These are phyloP conservation scores for Plebejus argus DNA, from an alignment of 2,888 invertebrate species.

Conservation along the genomic window DNA sequence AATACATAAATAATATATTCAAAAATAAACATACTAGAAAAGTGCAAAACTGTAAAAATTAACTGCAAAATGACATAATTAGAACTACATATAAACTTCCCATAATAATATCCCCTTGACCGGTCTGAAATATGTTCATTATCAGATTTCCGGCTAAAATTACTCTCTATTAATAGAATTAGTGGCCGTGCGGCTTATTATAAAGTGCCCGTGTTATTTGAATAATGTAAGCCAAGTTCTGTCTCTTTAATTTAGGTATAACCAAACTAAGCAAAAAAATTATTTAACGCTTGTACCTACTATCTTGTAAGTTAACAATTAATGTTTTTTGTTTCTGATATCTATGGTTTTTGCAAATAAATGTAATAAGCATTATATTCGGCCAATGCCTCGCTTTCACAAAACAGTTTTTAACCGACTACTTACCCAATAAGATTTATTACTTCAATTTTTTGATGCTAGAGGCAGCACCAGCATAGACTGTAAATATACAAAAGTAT, in stretches of 20 bases:
- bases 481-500: too few species aligned
- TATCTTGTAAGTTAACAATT: too few species aligned
- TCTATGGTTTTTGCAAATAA: too few species aligned
- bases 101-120: background rate
- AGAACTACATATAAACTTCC: background rate
- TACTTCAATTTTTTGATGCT: too few species aligned
- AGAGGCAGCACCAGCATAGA: too few species aligned
- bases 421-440: too few species aligned
- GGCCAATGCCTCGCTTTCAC: too few species aligned
- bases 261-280: background rate
- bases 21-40: background rate
- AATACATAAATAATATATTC: too few species aligned
- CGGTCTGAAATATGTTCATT: background rate
- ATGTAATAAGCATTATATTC: too few species aligned
- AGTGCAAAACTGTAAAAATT: background rate
- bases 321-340: too few species aligned
- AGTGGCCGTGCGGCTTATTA: slow-evolving; percentile 43
- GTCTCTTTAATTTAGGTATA: background rate
- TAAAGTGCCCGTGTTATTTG: slow-evolving; percentile 32
- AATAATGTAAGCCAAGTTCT: slow-evolving; percentile 22
- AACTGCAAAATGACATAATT: background rate
- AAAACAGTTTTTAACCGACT: too few species aligned
- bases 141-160: slow-evolving; percentile 30
- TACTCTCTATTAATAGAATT: slow-evolving; percentile 35
- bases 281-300: background rate